A percentile compares a stretch with the other conserved stretches of the same genome.
These are phyloP conservation scores for Nymphalis c-album DNA, from an alignment of 2,888 invertebrate species.

Conservation along the genomic window DNA sequence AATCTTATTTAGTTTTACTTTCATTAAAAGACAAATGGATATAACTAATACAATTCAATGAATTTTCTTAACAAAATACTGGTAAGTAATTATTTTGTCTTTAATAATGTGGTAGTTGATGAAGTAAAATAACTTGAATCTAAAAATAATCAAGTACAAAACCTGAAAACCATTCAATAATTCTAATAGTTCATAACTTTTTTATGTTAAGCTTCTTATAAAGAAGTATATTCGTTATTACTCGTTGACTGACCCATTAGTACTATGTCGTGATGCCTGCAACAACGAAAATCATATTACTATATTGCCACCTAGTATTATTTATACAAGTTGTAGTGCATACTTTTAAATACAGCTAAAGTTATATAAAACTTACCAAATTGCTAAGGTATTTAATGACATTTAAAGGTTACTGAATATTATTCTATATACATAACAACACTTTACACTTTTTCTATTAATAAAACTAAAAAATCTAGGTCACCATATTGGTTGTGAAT, in stretches of 20 bases:
- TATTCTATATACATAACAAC: too few relatives aligned
- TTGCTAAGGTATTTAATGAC: too few relatives aligned
- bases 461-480: neutral
- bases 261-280: conserved; percentile 71
- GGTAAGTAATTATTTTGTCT: too few relatives aligned
- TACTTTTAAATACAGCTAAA: too few relatives aligned
- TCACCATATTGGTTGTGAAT: too few relatives aligned
- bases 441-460: neutral
- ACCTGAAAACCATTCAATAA: neutral
- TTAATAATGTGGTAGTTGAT: neutral
- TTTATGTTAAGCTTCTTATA: conserved; percentile 13
- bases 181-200: neutral
- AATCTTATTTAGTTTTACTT: neutral
- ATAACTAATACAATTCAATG: neutral
- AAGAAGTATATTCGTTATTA: conserved; percentile 62
- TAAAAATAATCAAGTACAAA: neutral
- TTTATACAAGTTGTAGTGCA: neutral
- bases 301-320: neutral
- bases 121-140: neutral
- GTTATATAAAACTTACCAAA: too few relatives aligned
- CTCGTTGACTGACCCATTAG: conserved; percentile 55
- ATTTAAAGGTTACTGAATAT: too few relatives aligned
- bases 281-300: conserved; percentile 39
- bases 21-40: neutral
- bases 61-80: too few relatives aligned